These are phyloP conservation scores for Caradrina clavipalpis DNA, from an alignment of 2,888 invertebrate genomes.

Conservation along the genomic window DNA sequence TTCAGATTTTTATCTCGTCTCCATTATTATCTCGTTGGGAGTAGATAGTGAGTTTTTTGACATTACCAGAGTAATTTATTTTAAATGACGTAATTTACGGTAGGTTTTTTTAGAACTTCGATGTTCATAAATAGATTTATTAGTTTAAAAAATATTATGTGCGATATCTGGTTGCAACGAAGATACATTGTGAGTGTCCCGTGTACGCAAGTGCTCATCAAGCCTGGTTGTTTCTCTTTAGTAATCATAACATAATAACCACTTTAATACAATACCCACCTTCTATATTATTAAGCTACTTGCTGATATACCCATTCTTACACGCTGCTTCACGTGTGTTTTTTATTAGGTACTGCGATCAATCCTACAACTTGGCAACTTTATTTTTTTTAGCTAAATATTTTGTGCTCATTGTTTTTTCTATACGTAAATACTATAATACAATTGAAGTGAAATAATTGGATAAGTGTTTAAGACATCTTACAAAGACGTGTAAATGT, in stretches of 20 bases:
- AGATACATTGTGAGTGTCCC: not conserved
- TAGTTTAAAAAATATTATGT: too few species aligned
- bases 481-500: slow-evolving; percentile 11
- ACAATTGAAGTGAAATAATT: slow-evolving; percentile 3
- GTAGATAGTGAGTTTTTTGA: not conserved
- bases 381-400: not conserved
- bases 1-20: slow-evolving; percentile 6
- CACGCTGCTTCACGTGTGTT: not conserved
- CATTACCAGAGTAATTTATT: slow-evolving; percentile 1
- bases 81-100: not conserved
- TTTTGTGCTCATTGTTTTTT: slow-evolving; percentile 4
- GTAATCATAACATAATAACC: not conserved
- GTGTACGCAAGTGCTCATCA: not conserved
- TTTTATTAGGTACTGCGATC: too few species aligned
- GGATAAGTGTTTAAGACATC: not conserved
- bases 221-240: not conserved
- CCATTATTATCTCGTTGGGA: not conserved
- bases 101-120: not conserved
- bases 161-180: not conserved
- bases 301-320: not conserved
- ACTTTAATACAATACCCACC: not conserved
- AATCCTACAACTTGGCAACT: not conserved
- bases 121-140: too few species aligned
- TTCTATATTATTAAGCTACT: too few species aligned
- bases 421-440: not conserved